Base-by-base conservation (phyloP, 1,140 invertebrate genomes). In the Acyrthosiphon pisum region DNA sequence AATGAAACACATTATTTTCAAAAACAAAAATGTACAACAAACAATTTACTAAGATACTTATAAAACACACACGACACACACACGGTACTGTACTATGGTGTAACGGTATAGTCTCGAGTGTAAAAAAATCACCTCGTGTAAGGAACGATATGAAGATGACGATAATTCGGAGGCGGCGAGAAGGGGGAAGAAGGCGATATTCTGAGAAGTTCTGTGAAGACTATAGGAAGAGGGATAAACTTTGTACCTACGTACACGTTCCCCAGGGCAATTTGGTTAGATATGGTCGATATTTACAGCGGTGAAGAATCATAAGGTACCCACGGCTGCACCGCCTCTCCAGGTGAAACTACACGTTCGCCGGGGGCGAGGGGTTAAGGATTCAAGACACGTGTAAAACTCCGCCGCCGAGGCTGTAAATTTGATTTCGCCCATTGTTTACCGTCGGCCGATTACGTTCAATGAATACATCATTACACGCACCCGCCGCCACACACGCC, bases 311-410 rank as follows among this genome's bases (percentile, higher is more conserved):
- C 86, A 88, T 88, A 88, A 35, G 46, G 86, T 88, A 53, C 41
- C 26, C 3, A 84, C 37, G 20, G 44, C 41, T 23, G 9, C 41
- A 26, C 83, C 86, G 6, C 46, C 18, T 6, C 3, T 3, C 50
- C 0, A 0, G 46, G 48, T 50, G 1, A 53, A 89, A 89, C 60
- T 76, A 76, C 87, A 89, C 48, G 87, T 89, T 89, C 48, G 35
- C 3, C 1, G 14, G 44, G 44, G 30, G 18, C 76, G 46, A 50
- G 44, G 90, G 91, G 76, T 84, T 92, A 84, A 92, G 76, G 53
- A 92, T 92, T 92, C 91, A 37, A 37, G 76, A 92, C 91, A 92
- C 91, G 91, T 92, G 91, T 92, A 92, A 92, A 84, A 81, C 76
- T 81, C 90, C 48, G 37, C 76, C 46, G 35, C n/a, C 46, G 76